Evolutionary conservation across 2,113 vertebrate species (phyloP).

Genomic region (Cyprinodon brontotheroides): DNA sequence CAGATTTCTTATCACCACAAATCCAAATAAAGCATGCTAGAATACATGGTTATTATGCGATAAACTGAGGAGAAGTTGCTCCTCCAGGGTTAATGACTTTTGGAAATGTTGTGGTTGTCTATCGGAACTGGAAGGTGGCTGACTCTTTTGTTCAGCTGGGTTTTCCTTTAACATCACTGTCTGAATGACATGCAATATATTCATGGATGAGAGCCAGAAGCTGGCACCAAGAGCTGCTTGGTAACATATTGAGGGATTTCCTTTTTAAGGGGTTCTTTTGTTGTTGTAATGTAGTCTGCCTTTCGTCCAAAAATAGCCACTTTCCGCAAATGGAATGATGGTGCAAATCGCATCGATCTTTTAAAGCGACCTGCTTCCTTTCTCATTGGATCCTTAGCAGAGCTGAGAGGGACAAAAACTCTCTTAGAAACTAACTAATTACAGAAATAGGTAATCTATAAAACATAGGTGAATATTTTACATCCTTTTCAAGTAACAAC

Average conservation of each 20-base stretch:
- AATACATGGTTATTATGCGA: background rate
- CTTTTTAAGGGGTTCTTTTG: constrained; percentile 75
- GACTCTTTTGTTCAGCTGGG: constrained; percentile 45
- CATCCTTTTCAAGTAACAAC: constrained; percentile 24
- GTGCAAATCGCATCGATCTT: constrained; percentile 50
- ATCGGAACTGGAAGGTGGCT: constrained; percentile 57
- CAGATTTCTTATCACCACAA: background rate
- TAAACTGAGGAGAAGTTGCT: background rate
- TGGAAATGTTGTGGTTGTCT: constrained; percentile 43
- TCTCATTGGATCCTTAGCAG: constrained; percentile 61
- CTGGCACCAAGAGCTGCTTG: constrained; percentile 53
- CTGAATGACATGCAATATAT: constrained; percentile 33
- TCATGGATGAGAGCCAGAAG: constrained; percentile 54
- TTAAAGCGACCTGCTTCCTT: constrained; percentile 68
- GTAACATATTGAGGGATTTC: constrained; percentile 72
- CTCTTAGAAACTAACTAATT: constrained; percentile 44
- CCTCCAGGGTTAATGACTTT: constrained; percentile 11
- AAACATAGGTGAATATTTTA: constrained; percentile 43
- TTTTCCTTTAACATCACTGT: constrained; percentile 54
- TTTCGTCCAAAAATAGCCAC: constrained; percentile 76
- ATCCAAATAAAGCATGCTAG: background rate
- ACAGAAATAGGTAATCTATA: constrained; percentile 23
- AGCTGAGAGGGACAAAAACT: constrained; percentile 43
- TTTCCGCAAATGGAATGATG: constrained; percentile 64
- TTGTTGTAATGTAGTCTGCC: constrained; percentile 67